A percentile compares a stretch with the other conserved stretches of the same genome.
phyloP scores from a whole-genome alignment of 2,113 vertebrate genomes.

The Amphiprion ocellaris region DNA sequence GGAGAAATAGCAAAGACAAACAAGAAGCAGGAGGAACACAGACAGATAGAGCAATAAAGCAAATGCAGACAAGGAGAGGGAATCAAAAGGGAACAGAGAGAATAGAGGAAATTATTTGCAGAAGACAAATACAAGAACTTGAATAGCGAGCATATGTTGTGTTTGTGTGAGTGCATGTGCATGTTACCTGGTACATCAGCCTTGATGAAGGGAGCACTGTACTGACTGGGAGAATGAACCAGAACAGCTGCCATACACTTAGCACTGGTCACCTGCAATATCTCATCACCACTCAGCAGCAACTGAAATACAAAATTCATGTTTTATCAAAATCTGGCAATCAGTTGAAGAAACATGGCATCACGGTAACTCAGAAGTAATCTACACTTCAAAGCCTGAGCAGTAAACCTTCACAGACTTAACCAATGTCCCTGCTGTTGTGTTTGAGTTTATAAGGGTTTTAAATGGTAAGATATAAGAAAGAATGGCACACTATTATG shows the following conservation, averaged over 20 bases:
- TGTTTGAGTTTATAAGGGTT: no score
- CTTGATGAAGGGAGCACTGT: conserved; percentile 88
- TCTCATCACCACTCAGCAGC: conserved; percentile 91
- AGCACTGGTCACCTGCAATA: conserved; percentile 89
- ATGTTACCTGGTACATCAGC: conserved; percentile 92
- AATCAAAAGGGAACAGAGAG: neutral
- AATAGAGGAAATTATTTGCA: conserved; percentile 24
- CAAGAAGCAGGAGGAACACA: neutral
- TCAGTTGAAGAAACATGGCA: neutral
- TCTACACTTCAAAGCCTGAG: neutral
- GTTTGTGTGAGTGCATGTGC: conserved; percentile 36
- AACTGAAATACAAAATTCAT: conserved; percentile 82
- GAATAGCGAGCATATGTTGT: neutral
- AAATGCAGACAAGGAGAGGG: neutral
- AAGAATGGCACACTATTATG: no score
- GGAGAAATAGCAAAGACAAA: neutral
- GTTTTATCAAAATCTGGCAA: conserved; percentile 3
- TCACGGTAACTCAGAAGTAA: neutral
- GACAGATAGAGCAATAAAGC: neutral
- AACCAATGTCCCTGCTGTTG: no score
- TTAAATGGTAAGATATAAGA: no score
- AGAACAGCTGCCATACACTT: conserved; percentile 90
- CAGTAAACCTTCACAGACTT: no score
- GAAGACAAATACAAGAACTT: conserved; percentile 25
- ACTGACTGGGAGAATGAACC: conserved; percentile 88